A percentile compares a stretch with the other conserved stretches of the same genome.
Conservation (phyloP, 2,113 vertebrate species). For the Ammodytes dubius region DNA sequence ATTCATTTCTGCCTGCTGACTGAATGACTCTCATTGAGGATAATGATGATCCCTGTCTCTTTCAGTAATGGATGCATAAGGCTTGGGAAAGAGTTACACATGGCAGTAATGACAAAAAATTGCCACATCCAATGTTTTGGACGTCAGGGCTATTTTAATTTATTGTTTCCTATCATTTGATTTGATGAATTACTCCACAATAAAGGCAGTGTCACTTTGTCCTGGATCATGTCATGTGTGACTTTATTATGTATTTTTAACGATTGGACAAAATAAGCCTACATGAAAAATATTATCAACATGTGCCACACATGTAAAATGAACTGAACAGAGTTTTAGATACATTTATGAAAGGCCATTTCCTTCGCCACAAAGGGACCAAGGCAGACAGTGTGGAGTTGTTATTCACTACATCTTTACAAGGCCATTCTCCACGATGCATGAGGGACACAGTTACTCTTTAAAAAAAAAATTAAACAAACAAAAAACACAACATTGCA, state of each 20-base stretch:
- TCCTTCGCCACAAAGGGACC: background rate
- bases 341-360: background rate
- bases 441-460: too few relatives aligned
- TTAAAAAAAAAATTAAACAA: too few relatives aligned
- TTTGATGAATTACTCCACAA: background rate
- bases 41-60: background rate
- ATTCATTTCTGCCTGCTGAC: slow-evolving; percentile 22
- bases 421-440: too few relatives aligned
- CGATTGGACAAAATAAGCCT: background rate
- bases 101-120: background rate
- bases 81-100: background rate
- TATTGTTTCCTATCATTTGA: background rate
- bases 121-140: background rate
- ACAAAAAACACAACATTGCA: too few relatives aligned
- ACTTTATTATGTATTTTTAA: background rate
- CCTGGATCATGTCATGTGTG: background rate
- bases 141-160: background rate
- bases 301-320: background rate
- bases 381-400: background rate
- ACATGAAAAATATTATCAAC: background rate
- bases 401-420: background rate
- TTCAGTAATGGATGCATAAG: background rate
- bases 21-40: slow-evolving; percentile 9
- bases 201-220: background rate
- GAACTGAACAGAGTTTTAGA: background rate